Evolutionary conservation across 2,113 vertebrate species (phyloP), one percentile per base, ranked within the genome.

Genomic region (Choloepus hoffmanni): DNA sequence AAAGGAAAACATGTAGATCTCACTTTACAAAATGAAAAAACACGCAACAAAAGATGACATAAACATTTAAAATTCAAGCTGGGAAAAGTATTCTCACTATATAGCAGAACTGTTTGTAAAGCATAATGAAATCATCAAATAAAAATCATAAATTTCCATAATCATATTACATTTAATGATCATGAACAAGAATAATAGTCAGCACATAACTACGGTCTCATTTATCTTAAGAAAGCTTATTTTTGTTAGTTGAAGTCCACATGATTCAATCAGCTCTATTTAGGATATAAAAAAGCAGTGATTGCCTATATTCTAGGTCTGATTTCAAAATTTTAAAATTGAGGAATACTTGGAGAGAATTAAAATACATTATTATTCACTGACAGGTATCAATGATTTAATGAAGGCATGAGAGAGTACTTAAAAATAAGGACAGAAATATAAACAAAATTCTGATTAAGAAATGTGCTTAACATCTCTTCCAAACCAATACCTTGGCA

Each of bases 271-370:
- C 23, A 92, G 23, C 4, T 93, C 58, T 87, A 48, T 3, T 88
- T 33, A 82, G 62, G 30, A n/a, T 7, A 50, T 73, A 53, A 81
- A 92, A 95, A 95, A 65, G 12, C 4, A 79, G 2, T 12, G 23
- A 85, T 4, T 88, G 14, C 10, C 45, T 23, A 50, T 58, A 21
- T 74, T 72, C 30, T 62, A 7, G 43, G 21, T 72, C 30, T 87
- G n/a, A 86, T 83, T 92, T 85, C 86, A 94, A 89, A 7, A 85
- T 83, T 91, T 82, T 90, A 58, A 92, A 90, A 86, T 6, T 65
- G 68, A 90, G 33, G 43, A 36, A 82, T 58, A 91, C 40, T 48
- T 88, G 43, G 19, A 89, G 40, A 92, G 87, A 91, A 83, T 90
- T 55, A 82, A 89, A 96, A 89, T 70, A 55, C 14, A 94, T 73